Evolutionary conservation across 1,140 invertebrate genomes (phyloP), one percentile per base, ranked within the genome.

Genomic region (Drosophila mayri): DNA sequence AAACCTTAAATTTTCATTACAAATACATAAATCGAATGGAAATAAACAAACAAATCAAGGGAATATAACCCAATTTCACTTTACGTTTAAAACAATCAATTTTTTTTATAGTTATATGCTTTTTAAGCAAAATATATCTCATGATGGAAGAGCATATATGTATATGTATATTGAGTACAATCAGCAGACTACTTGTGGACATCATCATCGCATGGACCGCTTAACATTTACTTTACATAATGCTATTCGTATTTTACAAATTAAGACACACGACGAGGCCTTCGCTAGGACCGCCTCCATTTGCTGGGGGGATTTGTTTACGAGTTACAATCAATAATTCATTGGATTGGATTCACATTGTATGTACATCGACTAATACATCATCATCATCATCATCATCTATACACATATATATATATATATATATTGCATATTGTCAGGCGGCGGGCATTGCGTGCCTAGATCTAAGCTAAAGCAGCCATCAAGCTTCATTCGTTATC

Each of bases 351-450:
- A 60, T 73, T 72, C 59, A 71, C 59, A 78, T 82, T 41, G 70
- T 73, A 73, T 73, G 70, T 78, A 78, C 59, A 78, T 75, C 55
- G 57, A 76, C 79, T 88, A 79, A 83, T 79, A 79, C 78, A 87
- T 55, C 52, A 65, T 54, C 12, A 22, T 22, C 22, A 22, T 22
- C 22, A 22, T 22, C 22, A 61, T 66, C 37, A 20, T 76, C 37
- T 76, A 84, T 64, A 66, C 55, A 68, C 54, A 55, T 70, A 40
- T 80, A 52, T 80, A 25, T 22, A 22, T 22, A 64, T 84, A 73
- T 80, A 64, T 84, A 73, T 80, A 64, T 74, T 77, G 72, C 68
- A 81, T 78, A 77, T 67, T 66, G 68, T 72, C 35, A 70, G 47
- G 38, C 58, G 65, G 61, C 73, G 55, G 79, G 67, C 73, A 52